phyloP scores from a whole-genome alignment of 2,888 invertebrate species.

The Caenorhabditis angaria region DNA sequence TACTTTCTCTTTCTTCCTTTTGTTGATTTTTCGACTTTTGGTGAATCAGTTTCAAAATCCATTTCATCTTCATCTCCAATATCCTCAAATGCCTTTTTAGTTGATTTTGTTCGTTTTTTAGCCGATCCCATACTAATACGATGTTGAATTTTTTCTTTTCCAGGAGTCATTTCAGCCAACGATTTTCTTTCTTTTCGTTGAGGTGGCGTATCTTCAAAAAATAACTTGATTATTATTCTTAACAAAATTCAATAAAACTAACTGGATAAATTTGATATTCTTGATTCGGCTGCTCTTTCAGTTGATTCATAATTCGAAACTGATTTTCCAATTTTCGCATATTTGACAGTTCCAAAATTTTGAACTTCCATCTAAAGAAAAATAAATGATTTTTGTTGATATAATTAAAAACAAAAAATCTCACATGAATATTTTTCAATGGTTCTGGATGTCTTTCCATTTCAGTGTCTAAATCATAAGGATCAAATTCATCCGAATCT shows the following conservation, averaged over 20 bases:
- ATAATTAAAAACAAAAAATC: constrained; percentile 19
- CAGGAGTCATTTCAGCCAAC: constrained; percentile 51
- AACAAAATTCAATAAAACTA: no score
- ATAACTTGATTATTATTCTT: not conserved
- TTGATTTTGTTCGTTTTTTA: not conserved
- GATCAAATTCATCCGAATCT: constrained; percentile 48
- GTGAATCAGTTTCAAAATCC: constrained; percentile 13
- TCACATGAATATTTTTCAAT: constrained; percentile 60
- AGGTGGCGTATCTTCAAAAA: constrained; percentile 15
- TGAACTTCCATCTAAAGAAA: constrained; percentile 55
- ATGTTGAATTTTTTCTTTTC: constrained; percentile 30
- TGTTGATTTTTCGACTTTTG: not conserved
- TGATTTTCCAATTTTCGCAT: constrained; percentile 1
- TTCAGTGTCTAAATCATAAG: constrained; percentile 61
- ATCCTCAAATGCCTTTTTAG: not conserved
- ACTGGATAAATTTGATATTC: constrained; percentile 41
- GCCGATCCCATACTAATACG: not conserved
- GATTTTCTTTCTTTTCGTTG: constrained; percentile 18
- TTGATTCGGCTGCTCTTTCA: constrained; percentile 55
- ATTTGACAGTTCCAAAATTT: constrained; percentile 52
- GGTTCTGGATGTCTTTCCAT: constrained; percentile 66
- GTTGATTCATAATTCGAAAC: constrained; percentile 24
- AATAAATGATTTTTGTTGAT: not conserved
- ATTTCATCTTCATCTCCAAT: constrained; percentile 11
- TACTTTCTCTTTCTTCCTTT: constrained; percentile 36